phyloP scores from a whole-genome alignment of 2,888 invertebrate genomes.

The Leucoma salicis region DNA sequence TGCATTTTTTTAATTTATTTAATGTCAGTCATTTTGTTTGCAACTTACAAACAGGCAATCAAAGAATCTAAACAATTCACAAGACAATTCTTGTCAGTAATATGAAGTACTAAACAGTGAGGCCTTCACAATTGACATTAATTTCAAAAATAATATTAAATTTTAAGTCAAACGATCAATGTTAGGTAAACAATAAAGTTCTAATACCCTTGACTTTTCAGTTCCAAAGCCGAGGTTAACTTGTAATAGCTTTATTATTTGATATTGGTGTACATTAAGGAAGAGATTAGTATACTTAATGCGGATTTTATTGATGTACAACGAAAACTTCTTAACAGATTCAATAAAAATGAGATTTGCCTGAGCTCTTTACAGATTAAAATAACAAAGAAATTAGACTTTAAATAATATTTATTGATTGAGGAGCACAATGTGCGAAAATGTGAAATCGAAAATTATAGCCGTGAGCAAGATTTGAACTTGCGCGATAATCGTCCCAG shows the following conservation, averaged over 20 bases:
- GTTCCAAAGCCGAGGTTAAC: constrained; percentile 46
- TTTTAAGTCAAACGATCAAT: constrained; percentile 30
- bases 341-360: not conserved
- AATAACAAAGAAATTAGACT: too few relatives aligned
- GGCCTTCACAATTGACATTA: constrained; percentile 28
- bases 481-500: too few relatives aligned
- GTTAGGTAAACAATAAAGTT: constrained; percentile 58
- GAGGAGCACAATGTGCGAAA: too few relatives aligned
- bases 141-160: constrained; percentile 11
- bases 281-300: constrained; percentile 41
- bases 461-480: too few relatives aligned
- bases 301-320: constrained; percentile 26
- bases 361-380: too few relatives aligned
- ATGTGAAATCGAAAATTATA: too few relatives aligned
- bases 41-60: too few relatives aligned
- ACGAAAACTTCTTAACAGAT: constrained; percentile 6
- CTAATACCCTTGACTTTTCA: constrained; percentile 64
- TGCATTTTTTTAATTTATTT: not conserved
- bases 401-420: too few relatives aligned
- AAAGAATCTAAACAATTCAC: too few relatives aligned
- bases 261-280: constrained; percentile 44
- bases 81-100: not conserved
- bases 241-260: constrained; percentile 50
- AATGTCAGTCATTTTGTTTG: not conserved
- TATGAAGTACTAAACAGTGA: constrained; percentile 7